A percentile compares a stretch with the other conserved stretches of the same genome.
phyloP scores from a whole-genome alignment of 30 jellyfish, hydroid and myxozoan genomes.

The Hydractinia echinata region DNA sequence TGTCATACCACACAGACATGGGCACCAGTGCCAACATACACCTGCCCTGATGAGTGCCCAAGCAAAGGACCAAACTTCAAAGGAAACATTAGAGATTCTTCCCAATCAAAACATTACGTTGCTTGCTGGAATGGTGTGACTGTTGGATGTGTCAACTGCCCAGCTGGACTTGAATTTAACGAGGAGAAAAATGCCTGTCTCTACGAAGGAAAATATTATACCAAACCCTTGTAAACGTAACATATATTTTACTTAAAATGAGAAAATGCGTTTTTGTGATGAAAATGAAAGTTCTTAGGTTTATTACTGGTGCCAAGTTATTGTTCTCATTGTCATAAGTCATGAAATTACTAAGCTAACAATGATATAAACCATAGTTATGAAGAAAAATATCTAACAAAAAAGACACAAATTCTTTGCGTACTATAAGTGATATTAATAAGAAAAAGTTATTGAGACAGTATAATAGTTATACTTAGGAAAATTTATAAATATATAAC shows the following conservation, averaged over 20 bases:
- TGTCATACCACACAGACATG: not conserved
- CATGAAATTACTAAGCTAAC: too few species aligned
- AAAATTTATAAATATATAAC: too few species aligned
- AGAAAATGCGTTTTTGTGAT: too few species aligned
- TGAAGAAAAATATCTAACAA: too few species aligned
- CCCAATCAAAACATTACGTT: not conserved
- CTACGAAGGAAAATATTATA: constrained; percentile 13
- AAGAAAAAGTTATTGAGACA: too few species aligned
- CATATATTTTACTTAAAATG: not conserved
- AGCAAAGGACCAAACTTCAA: not conserved
- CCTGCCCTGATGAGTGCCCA: constrained; percentile 5
- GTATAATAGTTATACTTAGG: too few species aligned
- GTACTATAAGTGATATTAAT: too few species aligned
- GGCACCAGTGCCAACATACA: not conserved
- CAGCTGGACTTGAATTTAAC: constrained; percentile 30
- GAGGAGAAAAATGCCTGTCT: constrained; percentile 21
- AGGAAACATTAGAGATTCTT: constrained; percentile 11
- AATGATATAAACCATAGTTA: too few species aligned
- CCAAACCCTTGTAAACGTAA: not conserved
- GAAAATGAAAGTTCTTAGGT: too few species aligned
- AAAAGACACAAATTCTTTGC: too few species aligned
- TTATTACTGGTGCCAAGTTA: too few species aligned
- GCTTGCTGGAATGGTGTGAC: constrained; percentile 41
- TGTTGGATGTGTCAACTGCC: constrained; percentile 33
- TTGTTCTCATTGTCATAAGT: too few species aligned